Evolutionary conservation across 2,888 invertebrate species (phyloP), one percentile per base, ranked within the genome.

Genomic region (Amorpha juglandis): DNA sequence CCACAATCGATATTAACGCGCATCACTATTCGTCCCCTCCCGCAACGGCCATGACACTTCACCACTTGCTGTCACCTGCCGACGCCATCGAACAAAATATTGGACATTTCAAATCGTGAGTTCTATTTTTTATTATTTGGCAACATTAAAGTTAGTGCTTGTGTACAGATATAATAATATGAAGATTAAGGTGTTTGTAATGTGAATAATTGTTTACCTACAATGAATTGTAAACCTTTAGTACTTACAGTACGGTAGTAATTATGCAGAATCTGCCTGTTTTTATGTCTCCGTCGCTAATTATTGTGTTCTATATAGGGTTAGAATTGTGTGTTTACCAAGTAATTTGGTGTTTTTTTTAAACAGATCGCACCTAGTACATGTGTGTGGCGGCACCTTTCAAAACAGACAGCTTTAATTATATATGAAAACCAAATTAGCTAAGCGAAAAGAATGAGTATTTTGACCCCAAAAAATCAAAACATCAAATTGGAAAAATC

Each of bases 41-140:
- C 42, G 42, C 42, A 35, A 50, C 63, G 53, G 63, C 67, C 63
- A 67, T 67, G 67, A 63, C 67, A 63, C 63, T 63, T 48, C 51
- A 63, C 50, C 63, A 53, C 45, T 35, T 21, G 45, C 38, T 55
- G 58, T 63, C 58, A 67, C 67, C 63, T 45, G 58, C 42, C 42
- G 58, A 58, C 58, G 58, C 42, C 19, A 58, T 42, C 42, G 58
- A 42, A 58, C 58, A 58, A 42, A 42, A 58, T 58, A 58, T 42
- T 58, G 42, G 42, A 42, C 19, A 58, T 58, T 63, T 58, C 19
- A 66, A 66, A 63, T 42, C 53, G 48, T 62, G 62, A 66, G 62
- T 52, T 58, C 48, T 63, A 51, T 9, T 63, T 63, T 47, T 63
- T 63, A 35, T 35, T 50, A 50, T 50, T 63, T 63, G 19, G 55